These are phyloP conservation scores for Ormyrus rosae DNA, from an alignment of 2,888 invertebrate genomes.

Conservation along the genomic window DNA sequence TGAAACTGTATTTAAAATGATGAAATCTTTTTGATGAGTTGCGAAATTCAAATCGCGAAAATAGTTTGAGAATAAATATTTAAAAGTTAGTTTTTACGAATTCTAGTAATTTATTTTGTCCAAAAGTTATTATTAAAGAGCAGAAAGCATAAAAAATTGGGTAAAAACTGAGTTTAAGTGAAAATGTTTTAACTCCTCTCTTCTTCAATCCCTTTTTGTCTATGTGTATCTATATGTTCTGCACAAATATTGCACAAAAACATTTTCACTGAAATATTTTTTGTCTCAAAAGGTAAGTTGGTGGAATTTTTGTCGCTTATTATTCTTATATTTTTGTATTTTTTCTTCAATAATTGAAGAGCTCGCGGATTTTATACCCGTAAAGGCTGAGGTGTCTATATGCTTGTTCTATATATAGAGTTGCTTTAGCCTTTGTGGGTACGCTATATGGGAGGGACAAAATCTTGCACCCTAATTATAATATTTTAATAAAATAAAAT, in stretches of 20 bases:
- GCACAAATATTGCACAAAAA: constrained; percentile 43
- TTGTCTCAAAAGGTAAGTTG: constrained; percentile 40
- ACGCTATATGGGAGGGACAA: no score
- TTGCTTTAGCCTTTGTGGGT: no score
- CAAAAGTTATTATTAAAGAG: no score
- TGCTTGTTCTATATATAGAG: no score
- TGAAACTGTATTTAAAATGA: background rate
- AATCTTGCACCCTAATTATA: no score
- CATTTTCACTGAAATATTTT: constrained; percentile 27
- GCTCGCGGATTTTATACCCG: no score
- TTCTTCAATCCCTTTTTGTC: constrained; percentile 28
- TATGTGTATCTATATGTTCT: constrained; percentile 30
- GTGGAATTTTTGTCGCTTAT: background rate
- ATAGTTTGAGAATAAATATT: background rate
- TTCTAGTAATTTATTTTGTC: background rate
- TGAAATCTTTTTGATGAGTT: no score
- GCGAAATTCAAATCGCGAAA: background rate
- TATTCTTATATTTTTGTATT: background rate
- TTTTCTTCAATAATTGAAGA: constrained; percentile 1
- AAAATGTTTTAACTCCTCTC: constrained; percentile 41
- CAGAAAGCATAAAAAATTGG: no score
- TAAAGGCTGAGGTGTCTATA: no score
- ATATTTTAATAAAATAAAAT: no score
- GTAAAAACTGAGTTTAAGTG: constrained; percentile 17
- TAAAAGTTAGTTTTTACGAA: background rate